Conservation (phyloP, 1,140 invertebrate genomes). For the Eciton burchellii region DNA sequence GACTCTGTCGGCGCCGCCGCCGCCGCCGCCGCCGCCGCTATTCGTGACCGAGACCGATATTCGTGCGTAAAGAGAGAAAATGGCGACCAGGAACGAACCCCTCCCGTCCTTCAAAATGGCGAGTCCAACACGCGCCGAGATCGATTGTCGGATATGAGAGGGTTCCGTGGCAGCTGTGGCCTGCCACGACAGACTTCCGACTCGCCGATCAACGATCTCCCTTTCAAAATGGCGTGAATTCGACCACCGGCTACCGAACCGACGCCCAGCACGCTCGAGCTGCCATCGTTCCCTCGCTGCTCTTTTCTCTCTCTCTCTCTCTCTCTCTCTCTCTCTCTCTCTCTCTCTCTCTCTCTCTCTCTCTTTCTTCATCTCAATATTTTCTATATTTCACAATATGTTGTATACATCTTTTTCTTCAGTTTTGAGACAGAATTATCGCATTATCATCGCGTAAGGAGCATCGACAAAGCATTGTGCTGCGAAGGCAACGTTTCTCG, state of each 20-base stretch:
- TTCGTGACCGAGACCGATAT: slow-evolving; percentile 72
- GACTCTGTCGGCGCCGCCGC: not conserved
- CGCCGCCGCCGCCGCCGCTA: slow-evolving; percentile 27
- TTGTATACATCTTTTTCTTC: too few relatives aligned
- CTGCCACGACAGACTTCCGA: slow-evolving; percentile 72
- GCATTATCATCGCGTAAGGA: too few relatives aligned
- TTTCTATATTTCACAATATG: too few relatives aligned
- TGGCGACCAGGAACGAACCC: slow-evolving; percentile 60
- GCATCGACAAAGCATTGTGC: too few relatives aligned
- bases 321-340: too few relatives aligned
- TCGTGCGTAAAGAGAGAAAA: slow-evolving; percentile 72
- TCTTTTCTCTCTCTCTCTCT: not conserved
- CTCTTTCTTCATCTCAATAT: too few relatives aligned
- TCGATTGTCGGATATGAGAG: slow-evolving; percentile 74
- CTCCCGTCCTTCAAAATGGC: slow-evolving; percentile 73
- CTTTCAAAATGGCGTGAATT: slow-evolving; percentile 72
- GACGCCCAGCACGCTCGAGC: not conserved
- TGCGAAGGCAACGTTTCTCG: not conserved
- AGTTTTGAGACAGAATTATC: too few relatives aligned
- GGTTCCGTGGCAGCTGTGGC: slow-evolving; percentile 71
- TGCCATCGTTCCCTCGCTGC: not conserved
- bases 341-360: too few relatives aligned
- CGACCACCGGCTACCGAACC: slow-evolving; percentile 41
- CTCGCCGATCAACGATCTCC: slow-evolving; percentile 61
- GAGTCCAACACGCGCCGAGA: slow-evolving; percentile 71